Percentiles rank a stretch among this genome's conserved stretches.
Conservation (phyloP, 2,888 invertebrate genomes). For the Meghimatium bilineatum region DNA sequence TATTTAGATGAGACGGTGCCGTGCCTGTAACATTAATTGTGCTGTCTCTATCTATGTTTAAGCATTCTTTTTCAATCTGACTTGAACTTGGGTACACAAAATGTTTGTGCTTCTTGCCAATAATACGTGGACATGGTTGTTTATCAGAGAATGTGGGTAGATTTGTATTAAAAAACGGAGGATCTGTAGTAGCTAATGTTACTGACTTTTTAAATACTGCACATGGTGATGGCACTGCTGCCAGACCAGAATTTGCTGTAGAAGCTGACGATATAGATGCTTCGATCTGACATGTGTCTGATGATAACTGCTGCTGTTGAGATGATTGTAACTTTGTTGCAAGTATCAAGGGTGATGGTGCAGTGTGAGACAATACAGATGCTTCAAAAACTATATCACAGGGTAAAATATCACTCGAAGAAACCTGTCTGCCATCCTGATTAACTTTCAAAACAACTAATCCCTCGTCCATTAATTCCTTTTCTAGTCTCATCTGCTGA, state of each 20-base stretch:
- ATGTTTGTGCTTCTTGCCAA: not conserved
- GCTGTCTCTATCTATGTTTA: not conserved
- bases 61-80: not conserved
- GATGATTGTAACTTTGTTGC: not conserved
- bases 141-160: not conserved
- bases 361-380: not conserved
- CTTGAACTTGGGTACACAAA: conserved; percentile 21
- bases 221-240: not conserved
- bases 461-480: not conserved
- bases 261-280: not conserved
- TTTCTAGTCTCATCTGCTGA: not conserved
- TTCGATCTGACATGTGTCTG: not conserved
- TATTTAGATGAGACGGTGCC: not conserved
- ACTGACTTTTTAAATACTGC: not conserved
- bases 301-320: not conserved
- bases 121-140: not conserved
- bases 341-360: not conserved
- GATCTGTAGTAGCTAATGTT: not conserved
- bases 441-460: not conserved
- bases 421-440: not conserved
- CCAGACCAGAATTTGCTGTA: not conserved
- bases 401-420: not conserved
- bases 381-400: not conserved
- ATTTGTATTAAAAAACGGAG: not conserved
- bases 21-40: not conserved